Percentiles rank a stretch among this genome's conserved stretches.
Evolutionary conservation across 2,888 invertebrate species (phyloP).

Genomic region (Protonemura montana): DNA sequence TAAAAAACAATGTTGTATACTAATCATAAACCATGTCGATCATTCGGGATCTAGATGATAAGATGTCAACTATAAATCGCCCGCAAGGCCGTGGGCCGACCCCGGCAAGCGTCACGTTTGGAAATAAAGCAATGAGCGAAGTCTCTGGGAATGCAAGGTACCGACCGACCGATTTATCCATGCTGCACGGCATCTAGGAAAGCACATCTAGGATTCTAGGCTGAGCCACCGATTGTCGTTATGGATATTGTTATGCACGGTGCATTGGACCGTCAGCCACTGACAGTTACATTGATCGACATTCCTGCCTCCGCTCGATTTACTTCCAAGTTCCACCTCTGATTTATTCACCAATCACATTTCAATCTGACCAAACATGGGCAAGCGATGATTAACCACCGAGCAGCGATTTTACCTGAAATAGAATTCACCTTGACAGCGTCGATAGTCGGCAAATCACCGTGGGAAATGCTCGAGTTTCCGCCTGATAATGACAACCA

Average conservation of each 20-base stretch:
- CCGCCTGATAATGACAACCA: background rate
- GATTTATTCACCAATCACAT: background rate
- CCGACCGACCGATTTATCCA: background rate
- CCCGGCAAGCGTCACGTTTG: background rate
- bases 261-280: background rate
- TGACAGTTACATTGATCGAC: constrained; percentile 1
- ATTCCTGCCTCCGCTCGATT: constrained; percentile 7
- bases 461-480: background rate
- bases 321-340: background rate
- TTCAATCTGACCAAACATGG: background rate
- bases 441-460: background rate
- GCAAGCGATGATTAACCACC: background rate
- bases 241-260: background rate
- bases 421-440: background rate
- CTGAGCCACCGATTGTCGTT: background rate
- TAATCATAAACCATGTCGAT: background rate
- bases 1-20: background rate
- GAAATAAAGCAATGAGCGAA: background rate
- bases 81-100: background rate
- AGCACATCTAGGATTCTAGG: background rate
- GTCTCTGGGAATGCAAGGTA: background rate
- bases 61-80: background rate
- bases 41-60: background rate
- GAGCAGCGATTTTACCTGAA: background rate
- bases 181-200: background rate